Base-by-base conservation (phyloP, 2,797 vertebrate species). In the Philypnodon macrostomus region DNA sequence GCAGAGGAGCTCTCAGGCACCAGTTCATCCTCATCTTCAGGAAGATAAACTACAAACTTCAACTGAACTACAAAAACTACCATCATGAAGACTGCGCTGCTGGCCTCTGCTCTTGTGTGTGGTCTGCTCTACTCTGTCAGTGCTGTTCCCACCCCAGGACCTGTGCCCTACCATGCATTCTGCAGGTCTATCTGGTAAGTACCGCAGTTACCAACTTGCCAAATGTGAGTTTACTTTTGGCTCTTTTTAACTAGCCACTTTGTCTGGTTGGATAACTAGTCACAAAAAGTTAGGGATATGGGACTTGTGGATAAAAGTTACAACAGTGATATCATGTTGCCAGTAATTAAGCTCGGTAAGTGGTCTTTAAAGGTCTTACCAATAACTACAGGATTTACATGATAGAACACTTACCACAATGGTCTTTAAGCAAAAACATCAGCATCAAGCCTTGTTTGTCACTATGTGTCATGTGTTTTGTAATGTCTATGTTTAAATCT, bases 111-210 rank as follows among this genome's bases (percentile, higher is more conserved):
- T 44, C 41, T 44, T 17, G 26, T 18, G 26, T 14, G 15, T 18
- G 26, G 9, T 4, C 41, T 44, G 41, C 26, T 44, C 40, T 44
- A 11, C 40, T 30, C 41, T 7, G 41, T 30, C 14, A 17, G 9
- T 2, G 1, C 41, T 27, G 40, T 18, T 12, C 14, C 40, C 24
- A 7, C 7, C 40, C 40, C 40, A 44, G 41, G 26, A n/a, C 26
- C 41, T 6, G 26, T 30, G 26, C 41, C 41, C 15, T 44, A 44
- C 41, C 41, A 44, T 4, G 41, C 41, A 26, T 44, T 44, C 41
- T 44, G 41, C 41, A 29, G 26, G 4, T 30, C 26, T 26, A 30
- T 44, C 15, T 44, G 40, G 26, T 44, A 2, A 44, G 40, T 2
- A 21, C 2, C 9, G 7, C 4, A 36, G 1, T 33, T n/a, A 13